phyloP scores from a whole-genome alignment of 2,888 invertebrate species.

The Urechis unicinctus region DNA sequence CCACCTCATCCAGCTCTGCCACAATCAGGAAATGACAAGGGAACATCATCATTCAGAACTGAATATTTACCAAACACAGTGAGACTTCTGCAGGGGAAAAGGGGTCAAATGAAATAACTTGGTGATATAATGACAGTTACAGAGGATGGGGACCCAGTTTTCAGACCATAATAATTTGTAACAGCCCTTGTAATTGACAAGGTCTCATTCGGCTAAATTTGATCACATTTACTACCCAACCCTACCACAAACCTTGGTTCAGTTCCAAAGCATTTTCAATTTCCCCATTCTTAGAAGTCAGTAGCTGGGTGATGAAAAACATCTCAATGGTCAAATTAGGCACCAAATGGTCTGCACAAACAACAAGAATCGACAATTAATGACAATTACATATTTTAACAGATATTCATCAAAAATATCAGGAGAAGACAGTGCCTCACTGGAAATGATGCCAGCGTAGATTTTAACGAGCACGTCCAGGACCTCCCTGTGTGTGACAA shows the following conservation, averaged over 20 bases:
- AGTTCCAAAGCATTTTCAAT: constrained; percentile 9
- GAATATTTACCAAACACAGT: constrained; percentile 4
- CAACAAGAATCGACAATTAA: not conserved
- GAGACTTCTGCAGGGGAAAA: too few species aligned
- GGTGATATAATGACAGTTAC: too few species aligned
- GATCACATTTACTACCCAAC: too few species aligned
- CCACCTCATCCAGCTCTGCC: constrained; percentile 31
- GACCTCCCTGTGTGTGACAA: constrained; percentile 55
- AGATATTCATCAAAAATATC: too few species aligned
- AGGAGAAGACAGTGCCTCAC: constrained; percentile 43
- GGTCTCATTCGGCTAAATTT: too few species aligned
- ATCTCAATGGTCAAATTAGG: constrained; percentile 65
- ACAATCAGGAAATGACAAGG: constrained; percentile 3
- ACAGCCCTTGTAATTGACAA: too few species aligned
- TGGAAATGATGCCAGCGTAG: constrained; percentile 59
- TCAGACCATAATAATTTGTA: too few species aligned
- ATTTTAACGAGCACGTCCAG: constrained; percentile 58
- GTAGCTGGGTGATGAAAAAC: constrained; percentile 62
- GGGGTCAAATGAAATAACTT: too few species aligned
- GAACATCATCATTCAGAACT: not conserved
- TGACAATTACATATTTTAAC: too few species aligned
- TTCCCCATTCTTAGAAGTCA: constrained; percentile 53
- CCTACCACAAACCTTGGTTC: too few species aligned
- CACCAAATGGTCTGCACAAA: constrained; percentile 51
- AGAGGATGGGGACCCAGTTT: too few species aligned